Base-by-base conservation (phyloP, 53 echinoderm and acorn worm genomes). In the Hippasteria phrygiana region DNA sequence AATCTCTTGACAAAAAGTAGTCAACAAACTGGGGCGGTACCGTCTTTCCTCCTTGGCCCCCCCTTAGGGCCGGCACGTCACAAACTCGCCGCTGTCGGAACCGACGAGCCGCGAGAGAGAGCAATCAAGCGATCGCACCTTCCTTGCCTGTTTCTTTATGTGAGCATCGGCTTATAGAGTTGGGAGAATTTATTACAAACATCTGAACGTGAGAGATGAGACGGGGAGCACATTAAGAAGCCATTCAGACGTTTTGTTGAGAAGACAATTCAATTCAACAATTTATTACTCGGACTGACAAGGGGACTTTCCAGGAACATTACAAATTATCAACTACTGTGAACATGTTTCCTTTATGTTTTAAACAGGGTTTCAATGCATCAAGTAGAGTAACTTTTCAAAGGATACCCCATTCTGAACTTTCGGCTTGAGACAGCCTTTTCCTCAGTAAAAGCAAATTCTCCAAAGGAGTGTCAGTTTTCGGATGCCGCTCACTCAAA, bases 201-300 rank as follows among this genome's bases (percentile, higher is more conserved):
- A 90, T 90, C 90, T 90, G 82, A 81, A 82, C 82, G 82, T 90
- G 82, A 90, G 73, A 90, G 90, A 90, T 71, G 85, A 85, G 85
- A 85, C 34, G 85, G 71, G 79, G 69, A 85, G 71, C 20, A 78
- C 40, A 85, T 85, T 85, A 85, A 85, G 85, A 85, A 85, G 85
- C 85, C 54, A 47, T 85, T 85, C 85, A 33, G 69, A 16, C 35
- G 37, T 43, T 12, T 34, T 40, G 73, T 73, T 40, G n/a, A 59
- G 26, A 26, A 59, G 22, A 59, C n/a, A 59, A 51, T 51, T 59
- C 59, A 59, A n/a, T 59, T 59, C 59, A 59, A 24, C 59, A 22
- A 24, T 59, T 24, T 59, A 18, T 59, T 2, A 59, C 59, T 59
- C n/a, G 8, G 59, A 26, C 26, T 59, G 7, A 59, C 26, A 4